phyloP scores from a whole-genome alignment of 2,113 vertebrate species.

The Rostratula benghalensis region DNA sequence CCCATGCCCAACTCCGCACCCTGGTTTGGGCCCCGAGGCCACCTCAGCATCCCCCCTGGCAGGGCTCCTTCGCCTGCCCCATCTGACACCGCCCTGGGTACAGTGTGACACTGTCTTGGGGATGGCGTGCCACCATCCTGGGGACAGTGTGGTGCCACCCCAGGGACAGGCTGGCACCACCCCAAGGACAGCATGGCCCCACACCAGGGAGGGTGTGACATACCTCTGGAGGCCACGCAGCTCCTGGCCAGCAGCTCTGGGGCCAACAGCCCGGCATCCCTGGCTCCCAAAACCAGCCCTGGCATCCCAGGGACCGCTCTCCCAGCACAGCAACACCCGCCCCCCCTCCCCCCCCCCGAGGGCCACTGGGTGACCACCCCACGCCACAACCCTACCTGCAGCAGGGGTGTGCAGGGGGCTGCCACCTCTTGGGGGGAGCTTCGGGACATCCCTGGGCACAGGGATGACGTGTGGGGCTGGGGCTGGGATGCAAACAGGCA shows the following conservation, averaged over 20 bases:
- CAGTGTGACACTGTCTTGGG: not conserved
- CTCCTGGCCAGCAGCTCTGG: not conserved
- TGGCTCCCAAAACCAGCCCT: no score
- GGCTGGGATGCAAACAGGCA: not conserved
- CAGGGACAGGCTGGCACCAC: not conserved
- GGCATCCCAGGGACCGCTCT: no score
- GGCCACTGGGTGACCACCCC: not conserved
- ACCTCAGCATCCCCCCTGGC: fast-evolving
- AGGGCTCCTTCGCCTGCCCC: not conserved
- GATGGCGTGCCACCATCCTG: not conserved
- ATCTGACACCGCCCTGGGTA: not conserved
- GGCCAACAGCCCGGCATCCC: no score
- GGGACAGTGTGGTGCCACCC: not conserved
- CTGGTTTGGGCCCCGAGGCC: fast-evolving
- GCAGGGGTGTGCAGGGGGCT: not conserved
- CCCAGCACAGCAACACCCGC: no score
- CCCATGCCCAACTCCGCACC: fast-evolving
- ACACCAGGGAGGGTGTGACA: not conserved
- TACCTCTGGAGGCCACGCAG: fast-evolving
- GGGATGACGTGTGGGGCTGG: fast-evolving
- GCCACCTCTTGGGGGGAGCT: fast-evolving
- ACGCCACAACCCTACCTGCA: not conserved
- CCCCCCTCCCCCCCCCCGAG: no score
- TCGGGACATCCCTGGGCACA: not conserved
- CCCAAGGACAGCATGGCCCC: not conserved